Percentiles rank a stretch among this genome's conserved stretches.
Conservation (phyloP, 2,888 invertebrate genomes). For the Operophtera brumata region DNA sequence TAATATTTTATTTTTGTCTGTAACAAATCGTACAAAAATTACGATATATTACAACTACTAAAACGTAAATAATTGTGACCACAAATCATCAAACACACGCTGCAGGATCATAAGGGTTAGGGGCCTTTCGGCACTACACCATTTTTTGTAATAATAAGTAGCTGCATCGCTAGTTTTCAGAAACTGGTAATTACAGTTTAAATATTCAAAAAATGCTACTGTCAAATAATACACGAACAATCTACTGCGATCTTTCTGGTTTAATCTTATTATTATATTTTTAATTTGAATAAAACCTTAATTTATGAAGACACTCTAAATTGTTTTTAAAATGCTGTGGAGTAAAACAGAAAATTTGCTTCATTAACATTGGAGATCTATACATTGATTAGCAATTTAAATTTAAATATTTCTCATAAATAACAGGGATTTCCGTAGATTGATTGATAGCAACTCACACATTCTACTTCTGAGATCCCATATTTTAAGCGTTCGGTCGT, state of each 20-base stretch:
- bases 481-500: slow-evolving; percentile 98
- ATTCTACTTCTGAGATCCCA: slow-evolving; percentile 97
- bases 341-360: not conserved
- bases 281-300: slow-evolving; percentile 19
- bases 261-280: slow-evolving; percentile 13
- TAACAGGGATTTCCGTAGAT: slow-evolving; percentile 1
- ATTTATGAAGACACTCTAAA: slow-evolving; percentile 12
- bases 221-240: not conserved
- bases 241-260: slow-evolving; percentile 4
- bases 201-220: slow-evolving; percentile 9
- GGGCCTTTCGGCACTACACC: too few species aligned
- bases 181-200: not conserved
- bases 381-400: slow-evolving; percentile 11
- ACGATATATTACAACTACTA: too few species aligned
- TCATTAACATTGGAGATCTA: slow-evolving; percentile 11
- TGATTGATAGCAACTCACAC: slow-evolving; percentile 58
- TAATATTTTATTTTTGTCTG: too few species aligned
- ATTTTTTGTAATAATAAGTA: too few species aligned
- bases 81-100: too few species aligned
- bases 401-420: slow-evolving; percentile 1
- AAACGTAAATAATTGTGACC: too few species aligned
- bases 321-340: not conserved
- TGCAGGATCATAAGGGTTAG: too few species aligned
- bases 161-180: too few species aligned
- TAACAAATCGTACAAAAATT: too few species aligned